These are phyloP conservation scores for Vidua chalybeata DNA, from an alignment of 2,113 vertebrate genomes.

Conservation along the genomic window DNA sequence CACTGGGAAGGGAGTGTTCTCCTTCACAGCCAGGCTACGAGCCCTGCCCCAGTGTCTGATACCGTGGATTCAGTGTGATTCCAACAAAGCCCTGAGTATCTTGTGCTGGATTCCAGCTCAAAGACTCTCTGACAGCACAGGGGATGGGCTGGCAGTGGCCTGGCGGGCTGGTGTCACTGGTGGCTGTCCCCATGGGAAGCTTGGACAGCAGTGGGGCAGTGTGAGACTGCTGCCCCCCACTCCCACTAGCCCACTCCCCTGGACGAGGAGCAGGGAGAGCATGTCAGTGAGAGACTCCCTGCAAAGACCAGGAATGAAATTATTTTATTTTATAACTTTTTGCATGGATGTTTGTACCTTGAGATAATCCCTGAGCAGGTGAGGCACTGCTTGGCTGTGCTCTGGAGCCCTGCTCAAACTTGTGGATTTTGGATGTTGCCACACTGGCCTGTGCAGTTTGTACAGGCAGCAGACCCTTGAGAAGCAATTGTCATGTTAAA, in stretches of 20 bases:
- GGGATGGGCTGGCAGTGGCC: background rate
- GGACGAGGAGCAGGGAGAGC: background rate
- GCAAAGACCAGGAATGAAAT: background rate
- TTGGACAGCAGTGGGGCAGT: accelerated
- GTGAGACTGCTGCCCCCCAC: background rate
- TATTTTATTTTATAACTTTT: background rate
- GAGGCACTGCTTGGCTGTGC: background rate
- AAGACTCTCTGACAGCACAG: background rate
- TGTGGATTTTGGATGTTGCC: background rate
- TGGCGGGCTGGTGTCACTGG: background rate
- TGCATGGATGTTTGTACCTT: background rate
- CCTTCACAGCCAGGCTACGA: background rate
- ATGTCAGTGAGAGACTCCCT: background rate
- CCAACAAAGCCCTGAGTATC: background rate
- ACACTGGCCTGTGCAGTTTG: background rate
- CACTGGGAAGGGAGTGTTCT: background rate
- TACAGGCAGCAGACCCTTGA: background rate
- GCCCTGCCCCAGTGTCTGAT: background rate
- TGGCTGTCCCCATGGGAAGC: background rate
- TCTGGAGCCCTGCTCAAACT: background rate
- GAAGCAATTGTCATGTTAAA: background rate
- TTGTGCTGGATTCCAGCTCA: background rate
- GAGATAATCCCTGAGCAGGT: background rate
- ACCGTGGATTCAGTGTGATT: accelerated
- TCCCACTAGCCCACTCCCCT: background rate